Evolutionary conservation across 2,113 vertebrate genomes (phyloP).

Genomic region (Echinops telfairi): DNA sequence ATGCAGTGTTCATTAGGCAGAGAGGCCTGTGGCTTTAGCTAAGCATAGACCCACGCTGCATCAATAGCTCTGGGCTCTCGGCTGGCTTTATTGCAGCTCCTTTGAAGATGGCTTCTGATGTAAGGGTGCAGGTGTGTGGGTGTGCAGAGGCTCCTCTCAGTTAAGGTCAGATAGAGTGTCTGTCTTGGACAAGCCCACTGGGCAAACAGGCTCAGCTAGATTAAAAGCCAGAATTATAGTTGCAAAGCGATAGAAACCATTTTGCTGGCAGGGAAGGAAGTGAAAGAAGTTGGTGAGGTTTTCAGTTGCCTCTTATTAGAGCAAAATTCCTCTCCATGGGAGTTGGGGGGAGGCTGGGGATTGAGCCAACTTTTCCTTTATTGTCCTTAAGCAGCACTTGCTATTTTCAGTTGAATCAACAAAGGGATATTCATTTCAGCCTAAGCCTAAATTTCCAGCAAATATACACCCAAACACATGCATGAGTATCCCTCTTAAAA

Average conservation of each 20-base stretch:
- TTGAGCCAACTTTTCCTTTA: conserved; percentile 44
- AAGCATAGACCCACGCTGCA: not conserved
- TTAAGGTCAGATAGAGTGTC: conserved; percentile 35
- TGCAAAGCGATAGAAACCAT: not conserved
- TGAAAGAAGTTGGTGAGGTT: conserved; percentile 3
- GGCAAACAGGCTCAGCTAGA: conserved; percentile 26
- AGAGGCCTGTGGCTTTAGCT: conserved; percentile 47
- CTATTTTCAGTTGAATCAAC: conserved; percentile 51
- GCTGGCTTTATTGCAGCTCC: conserved; percentile 25
- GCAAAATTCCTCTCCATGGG: conserved; percentile 12
- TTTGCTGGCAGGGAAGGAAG: conserved; percentile 22
- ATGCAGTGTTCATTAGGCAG: conserved; percentile 47
- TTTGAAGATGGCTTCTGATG: conserved; percentile 55
- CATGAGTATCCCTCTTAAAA: conserved; percentile 52
- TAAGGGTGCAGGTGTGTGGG: not conserved
- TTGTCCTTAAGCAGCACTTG: conserved; percentile 50
- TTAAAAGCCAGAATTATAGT: conserved; percentile 47
- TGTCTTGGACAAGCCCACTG: not conserved
- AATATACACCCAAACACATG: not conserved
- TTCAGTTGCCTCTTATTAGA: conserved; percentile 57
- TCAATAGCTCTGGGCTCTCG: not conserved
- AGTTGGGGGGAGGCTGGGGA: no score
- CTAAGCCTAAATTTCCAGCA: conserved; percentile 60
- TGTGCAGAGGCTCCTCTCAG: not conserved
- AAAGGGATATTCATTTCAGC: conserved; percentile 63